Percentiles rank a stretch among this genome's conserved stretches.
Conservation (phyloP, 1,140 invertebrate species). For the Drosophila nannoptera region DNA sequence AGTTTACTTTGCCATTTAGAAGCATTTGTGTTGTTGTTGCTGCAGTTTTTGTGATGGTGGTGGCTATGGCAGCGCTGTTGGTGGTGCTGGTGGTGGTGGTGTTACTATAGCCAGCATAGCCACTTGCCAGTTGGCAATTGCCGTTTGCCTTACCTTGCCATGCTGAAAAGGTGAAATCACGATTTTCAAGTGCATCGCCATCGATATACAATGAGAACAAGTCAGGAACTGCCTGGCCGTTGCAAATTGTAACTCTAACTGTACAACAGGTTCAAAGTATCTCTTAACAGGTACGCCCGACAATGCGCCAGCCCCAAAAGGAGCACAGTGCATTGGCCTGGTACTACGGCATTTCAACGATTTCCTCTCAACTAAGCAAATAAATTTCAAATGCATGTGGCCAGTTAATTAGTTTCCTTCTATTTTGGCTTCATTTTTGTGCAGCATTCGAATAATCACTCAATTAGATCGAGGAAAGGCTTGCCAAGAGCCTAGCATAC, state of each 20-base stretch:
- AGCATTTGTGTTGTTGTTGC: conserved; percentile 63
- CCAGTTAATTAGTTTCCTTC: conserved; percentile 66
- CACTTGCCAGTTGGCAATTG: conserved; percentile 30
- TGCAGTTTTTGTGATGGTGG: conserved; percentile 13
- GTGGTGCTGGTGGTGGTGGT: conserved; percentile 20
- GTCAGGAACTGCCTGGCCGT: conserved; percentile 40
- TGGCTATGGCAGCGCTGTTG: conserved; percentile 4
- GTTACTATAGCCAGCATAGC: conserved; percentile 1
- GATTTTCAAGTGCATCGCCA: conserved; percentile 78
- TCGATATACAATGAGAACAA: conserved; percentile 68
- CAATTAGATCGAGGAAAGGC: conserved; percentile 74
- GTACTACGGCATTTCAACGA: conserved; percentile 57
- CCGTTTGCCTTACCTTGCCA: conserved; percentile 40
- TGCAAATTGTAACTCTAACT: conserved; percentile 77
- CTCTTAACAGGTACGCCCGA: conserved; percentile 74
- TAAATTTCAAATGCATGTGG: conserved; percentile 49
- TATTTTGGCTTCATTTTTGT: conserved; percentile 10
- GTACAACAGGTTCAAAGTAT: conserved; percentile 78
- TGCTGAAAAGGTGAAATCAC: conserved; percentile 76
- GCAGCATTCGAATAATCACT: conserved; percentile 63
- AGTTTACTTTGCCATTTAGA: conserved; percentile 78
- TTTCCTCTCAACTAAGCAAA: conserved; percentile 60
- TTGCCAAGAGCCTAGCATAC: conserved; percentile 21
- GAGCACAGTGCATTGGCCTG: conserved; percentile 31
- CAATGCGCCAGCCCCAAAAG: conserved; percentile 45